phyloP scores from a whole-genome alignment of 2,797 vertebrate species.

The Mareca strepera region DNA sequence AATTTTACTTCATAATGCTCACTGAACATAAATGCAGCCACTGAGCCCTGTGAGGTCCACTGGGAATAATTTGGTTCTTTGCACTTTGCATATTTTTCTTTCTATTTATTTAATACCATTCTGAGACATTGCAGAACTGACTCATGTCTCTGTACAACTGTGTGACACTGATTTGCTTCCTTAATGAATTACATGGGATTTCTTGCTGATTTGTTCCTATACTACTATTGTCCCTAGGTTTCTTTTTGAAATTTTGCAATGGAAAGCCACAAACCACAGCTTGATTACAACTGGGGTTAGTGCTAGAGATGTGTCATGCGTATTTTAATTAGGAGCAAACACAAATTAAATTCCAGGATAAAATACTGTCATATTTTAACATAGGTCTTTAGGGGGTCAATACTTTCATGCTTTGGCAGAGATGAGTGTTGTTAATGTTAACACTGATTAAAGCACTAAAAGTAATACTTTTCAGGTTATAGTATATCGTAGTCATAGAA shows the following conservation, averaged over 20 bases:
- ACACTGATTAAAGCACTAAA: conserved; percentile 74
- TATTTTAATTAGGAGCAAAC: conserved; percentile 77
- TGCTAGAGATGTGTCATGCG: not conserved
- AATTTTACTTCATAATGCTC: not conserved
- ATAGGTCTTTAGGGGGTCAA: conserved; percentile 26
- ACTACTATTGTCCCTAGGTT: not conserved
- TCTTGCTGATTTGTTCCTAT: not conserved
- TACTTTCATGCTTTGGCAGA: conserved; percentile 32
- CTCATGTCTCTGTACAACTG: not conserved
- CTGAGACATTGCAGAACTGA: not conserved
- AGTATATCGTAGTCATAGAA: not conserved
- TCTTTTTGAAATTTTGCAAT: conserved; percentile 22
- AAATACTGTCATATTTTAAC: conserved; percentile 52
- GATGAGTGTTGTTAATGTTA: not conserved
- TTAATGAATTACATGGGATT: conserved; percentile 42
- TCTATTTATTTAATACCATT: not conserved
- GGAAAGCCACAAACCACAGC: conserved; percentile 6
- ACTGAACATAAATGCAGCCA: not conserved
- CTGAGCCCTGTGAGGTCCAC: not conserved
- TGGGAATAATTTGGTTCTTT: conserved; percentile 3
- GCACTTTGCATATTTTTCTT: conserved; percentile 15
- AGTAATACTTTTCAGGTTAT: conserved; percentile 53
- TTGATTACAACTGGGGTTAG: conserved; percentile 59
- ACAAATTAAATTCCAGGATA: conserved; percentile 72
- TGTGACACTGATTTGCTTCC: not conserved